phyloP scores from a whole-genome alignment of 2,888 invertebrate species.

The Drosophila limbata region DNA sequence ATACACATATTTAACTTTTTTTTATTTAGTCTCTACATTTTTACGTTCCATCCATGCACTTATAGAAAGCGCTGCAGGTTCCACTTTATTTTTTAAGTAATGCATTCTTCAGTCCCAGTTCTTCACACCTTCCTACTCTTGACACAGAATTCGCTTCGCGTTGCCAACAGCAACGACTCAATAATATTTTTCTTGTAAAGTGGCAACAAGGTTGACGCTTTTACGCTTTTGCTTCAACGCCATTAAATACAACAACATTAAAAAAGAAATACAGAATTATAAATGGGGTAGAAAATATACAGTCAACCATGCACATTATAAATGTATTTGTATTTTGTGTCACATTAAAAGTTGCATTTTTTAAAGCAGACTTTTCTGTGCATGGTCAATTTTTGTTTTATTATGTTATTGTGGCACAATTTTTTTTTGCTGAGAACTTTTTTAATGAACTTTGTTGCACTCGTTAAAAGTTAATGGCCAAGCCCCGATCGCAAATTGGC shows the following conservation, averaged over 20 bases:
- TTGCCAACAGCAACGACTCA: conserved; percentile 46
- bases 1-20: neutral
- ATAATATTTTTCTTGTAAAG: conserved; percentile 62
- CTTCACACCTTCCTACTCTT: conserved; percentile 21
- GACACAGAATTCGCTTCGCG: conserved; percentile 27
- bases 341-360: conserved; percentile 37
- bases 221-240: conserved; percentile 52
- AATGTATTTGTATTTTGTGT: conserved; percentile 46
- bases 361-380: conserved; percentile 18
- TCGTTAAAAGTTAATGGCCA: conserved; percentile 57
- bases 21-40: neutral
- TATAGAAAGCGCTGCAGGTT: conserved; percentile 2
- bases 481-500: conserved; percentile 57
- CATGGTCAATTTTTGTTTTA: neutral
- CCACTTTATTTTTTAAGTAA: conserved; percentile 9
- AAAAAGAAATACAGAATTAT: conserved; percentile 4
- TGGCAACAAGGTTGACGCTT: conserved; percentile 64
- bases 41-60: neutral
- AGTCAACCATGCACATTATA: conserved; percentile 29
- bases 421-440: conserved; percentile 28
- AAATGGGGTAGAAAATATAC: conserved; percentile 2
- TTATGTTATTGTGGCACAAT: conserved; percentile 12
- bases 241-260: conserved; percentile 46
- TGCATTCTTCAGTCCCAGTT: neutral
- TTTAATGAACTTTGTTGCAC: conserved; percentile 21